Percentiles rank a stretch among this genome's conserved stretches.
phyloP scores from a whole-genome alignment of 2,113 vertebrate species.

The Urocolius indicus region DNA sequence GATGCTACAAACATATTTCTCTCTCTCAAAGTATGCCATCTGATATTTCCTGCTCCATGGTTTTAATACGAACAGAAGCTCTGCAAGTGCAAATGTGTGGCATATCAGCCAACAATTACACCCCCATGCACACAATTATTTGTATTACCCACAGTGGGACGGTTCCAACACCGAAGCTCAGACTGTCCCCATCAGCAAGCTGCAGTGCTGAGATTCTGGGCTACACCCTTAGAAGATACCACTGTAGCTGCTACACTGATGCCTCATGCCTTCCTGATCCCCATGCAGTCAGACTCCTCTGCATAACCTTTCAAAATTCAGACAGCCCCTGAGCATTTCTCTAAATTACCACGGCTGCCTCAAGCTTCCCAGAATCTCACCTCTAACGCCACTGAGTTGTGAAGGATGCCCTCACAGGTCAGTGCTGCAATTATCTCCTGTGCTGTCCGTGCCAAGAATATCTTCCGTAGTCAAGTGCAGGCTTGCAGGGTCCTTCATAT shows the following conservation, averaged over 20 bases:
- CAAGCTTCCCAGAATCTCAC: not conserved
- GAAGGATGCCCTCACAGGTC: slow-evolving; percentile 11
- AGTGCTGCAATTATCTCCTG: not conserved
- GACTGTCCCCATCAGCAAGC: not conserved
- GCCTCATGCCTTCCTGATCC: not conserved
- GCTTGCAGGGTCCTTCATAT: not conserved
- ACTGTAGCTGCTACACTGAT: not conserved
- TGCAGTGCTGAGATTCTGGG: accelerated
- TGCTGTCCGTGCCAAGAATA: not conserved
- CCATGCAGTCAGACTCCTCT: not conserved
- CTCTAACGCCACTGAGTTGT: slow-evolving; percentile 16
- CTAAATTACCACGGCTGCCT: not conserved
- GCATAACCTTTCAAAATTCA: not conserved
- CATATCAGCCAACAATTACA: not conserved
- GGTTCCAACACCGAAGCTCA: not conserved
- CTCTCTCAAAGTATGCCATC: slow-evolving; percentile 19
- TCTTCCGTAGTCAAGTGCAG: not conserved
- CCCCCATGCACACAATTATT: not conserved
- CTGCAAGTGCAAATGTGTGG: not conserved
- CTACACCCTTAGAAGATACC: not conserved
- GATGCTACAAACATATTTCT: slow-evolving; percentile 52
- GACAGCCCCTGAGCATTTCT: not conserved
- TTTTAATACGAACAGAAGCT: not conserved
- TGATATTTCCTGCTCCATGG: not conserved
- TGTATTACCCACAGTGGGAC: not conserved